A percentile compares a stretch with the other conserved stretches of the same genome.
Conservation (phyloP, 1,140 invertebrate genomes). For the Nomia melanderi region DNA sequence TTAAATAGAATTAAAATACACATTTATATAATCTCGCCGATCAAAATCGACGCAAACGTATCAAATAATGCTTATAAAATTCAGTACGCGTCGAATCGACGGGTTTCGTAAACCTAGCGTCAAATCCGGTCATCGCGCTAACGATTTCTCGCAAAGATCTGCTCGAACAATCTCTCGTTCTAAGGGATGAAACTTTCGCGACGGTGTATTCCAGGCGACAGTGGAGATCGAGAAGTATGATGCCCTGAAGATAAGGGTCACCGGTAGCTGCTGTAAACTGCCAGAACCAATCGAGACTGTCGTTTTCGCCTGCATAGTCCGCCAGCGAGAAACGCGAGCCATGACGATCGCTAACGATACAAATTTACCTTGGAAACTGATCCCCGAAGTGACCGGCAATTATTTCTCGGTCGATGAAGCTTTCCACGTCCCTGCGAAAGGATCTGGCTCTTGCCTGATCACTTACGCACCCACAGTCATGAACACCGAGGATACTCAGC, state of each 20-base stretch:
- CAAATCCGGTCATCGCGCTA: too few relatives aligned
- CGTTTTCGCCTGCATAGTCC: slow-evolving; percentile 69
- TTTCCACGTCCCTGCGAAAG: slow-evolving; percentile 59
- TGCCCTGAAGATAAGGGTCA: slow-evolving; percentile 65
- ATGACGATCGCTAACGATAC: slow-evolving; percentile 72
- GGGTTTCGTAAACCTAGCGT: too few relatives aligned
- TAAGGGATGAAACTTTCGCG: too few relatives aligned
- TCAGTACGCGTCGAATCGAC: too few relatives aligned
- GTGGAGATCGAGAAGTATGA: slow-evolving; percentile 70
- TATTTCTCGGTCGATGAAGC: slow-evolving; percentile 64
- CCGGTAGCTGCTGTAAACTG: slow-evolving; percentile 71
- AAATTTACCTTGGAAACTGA: slow-evolving; percentile 66
- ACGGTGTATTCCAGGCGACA: slow-evolving; percentile 65
- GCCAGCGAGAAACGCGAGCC: slow-evolving; percentile 60
- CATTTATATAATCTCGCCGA: too few relatives aligned
- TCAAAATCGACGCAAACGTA: too few relatives aligned
- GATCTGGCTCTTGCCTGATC: slow-evolving; percentile 46
- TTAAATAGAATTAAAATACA: too few relatives aligned
- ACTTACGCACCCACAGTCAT: slow-evolving; percentile 68
- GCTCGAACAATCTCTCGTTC: too few relatives aligned
- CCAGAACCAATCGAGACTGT: slow-evolving; percentile 73
- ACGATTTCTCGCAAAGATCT: too few relatives aligned
- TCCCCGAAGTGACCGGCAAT: slow-evolving; percentile 71
- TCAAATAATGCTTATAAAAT: too few relatives aligned
- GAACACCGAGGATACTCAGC: slow-evolving; percentile 47